phyloP scores from a whole-genome alignment of 2,113 vertebrate species.

The Equus quagga region DNA sequence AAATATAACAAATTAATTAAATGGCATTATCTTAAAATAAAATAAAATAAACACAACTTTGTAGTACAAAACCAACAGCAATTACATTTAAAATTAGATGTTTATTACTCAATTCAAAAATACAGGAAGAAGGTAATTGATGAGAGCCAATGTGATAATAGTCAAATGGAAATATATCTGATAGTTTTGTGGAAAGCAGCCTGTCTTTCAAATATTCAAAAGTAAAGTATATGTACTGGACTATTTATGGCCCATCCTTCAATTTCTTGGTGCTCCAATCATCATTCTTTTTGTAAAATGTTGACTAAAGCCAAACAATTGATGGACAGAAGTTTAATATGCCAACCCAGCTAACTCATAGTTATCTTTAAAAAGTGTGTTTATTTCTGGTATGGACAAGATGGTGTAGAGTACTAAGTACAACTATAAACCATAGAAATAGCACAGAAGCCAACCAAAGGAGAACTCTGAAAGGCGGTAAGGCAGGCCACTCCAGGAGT shows the following conservation, averaged over 20 bases:
- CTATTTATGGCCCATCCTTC: neutral
- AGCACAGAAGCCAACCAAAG: neutral
- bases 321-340: neutral
- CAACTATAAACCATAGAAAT: neutral
- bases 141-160: neutral
- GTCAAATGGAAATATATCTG: neutral
- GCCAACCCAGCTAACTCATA: neutral
- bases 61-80: neutral
- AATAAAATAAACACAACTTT: neutral
- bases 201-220: neutral
- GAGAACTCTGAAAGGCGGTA: neutral
- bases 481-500: neutral
- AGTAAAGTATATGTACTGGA: neutral
- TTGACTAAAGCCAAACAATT: neutral
- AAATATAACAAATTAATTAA: neutral
- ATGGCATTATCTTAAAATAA: neutral
- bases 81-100: constrained; percentile 17
- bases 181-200: neutral
- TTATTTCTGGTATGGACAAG: neutral
- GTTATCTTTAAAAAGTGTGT: neutral
- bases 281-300: neutral
- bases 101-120: neutral
- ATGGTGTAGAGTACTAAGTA: neutral
- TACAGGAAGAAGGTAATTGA: neutral
- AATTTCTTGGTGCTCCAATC: neutral